These are phyloP conservation scores for Craterocephalus amniculus DNA, from an alignment of 2,797 vertebrate genomes.

Conservation along the genomic window DNA sequence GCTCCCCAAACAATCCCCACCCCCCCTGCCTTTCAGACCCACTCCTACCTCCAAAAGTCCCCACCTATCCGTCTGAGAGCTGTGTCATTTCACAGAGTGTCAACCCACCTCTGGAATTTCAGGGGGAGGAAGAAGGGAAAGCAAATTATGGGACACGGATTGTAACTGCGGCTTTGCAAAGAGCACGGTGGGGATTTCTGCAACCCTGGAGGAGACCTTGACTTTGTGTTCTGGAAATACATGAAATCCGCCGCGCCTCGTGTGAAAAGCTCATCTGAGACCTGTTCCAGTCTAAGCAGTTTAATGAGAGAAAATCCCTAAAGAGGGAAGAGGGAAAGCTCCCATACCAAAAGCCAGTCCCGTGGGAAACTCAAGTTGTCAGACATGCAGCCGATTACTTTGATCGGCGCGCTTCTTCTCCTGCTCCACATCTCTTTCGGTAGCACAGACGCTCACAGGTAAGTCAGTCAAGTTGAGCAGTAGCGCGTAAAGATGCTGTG, in stretches of 20 bases:
- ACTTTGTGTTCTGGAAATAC: conserved; percentile 57
- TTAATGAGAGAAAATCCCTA: conserved; percentile 63
- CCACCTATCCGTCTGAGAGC: conserved; percentile 70
- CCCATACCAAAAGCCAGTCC: conserved; percentile 40
- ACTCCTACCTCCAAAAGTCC: conserved; percentile 72
- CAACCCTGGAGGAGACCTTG: conserved; percentile 42
- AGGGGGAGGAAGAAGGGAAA: conserved; percentile 63
- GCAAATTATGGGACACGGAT: conserved; percentile 65
- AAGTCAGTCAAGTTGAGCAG: conserved; percentile 53
- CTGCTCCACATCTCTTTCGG: conserved; percentile 69
- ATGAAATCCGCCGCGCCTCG: conserved; percentile 45
- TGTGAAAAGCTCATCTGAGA: conserved; percentile 54
- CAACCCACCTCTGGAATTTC: conserved; percentile 80
- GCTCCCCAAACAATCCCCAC: conserved; percentile 72
- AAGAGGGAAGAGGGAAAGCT: conserved; percentile 49
- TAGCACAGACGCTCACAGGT: conserved; percentile 73
- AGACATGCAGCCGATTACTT: conserved; percentile 79
- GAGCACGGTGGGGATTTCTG: conserved; percentile 33
- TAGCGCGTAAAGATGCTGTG: conserved; percentile 10
- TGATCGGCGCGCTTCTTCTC: conserved; percentile 69
- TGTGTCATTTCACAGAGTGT: conserved; percentile 75
- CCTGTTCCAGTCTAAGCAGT: conserved; percentile 52
- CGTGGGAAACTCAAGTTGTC: conserved; percentile 56
- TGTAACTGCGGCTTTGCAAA: conserved; percentile 48
- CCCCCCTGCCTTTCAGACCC: conserved; percentile 58